Percentiles rank a stretch among this genome's conserved stretches.
Conservation (phyloP, 2,113 vertebrate genomes). For the Gopherus evgoodei region DNA sequence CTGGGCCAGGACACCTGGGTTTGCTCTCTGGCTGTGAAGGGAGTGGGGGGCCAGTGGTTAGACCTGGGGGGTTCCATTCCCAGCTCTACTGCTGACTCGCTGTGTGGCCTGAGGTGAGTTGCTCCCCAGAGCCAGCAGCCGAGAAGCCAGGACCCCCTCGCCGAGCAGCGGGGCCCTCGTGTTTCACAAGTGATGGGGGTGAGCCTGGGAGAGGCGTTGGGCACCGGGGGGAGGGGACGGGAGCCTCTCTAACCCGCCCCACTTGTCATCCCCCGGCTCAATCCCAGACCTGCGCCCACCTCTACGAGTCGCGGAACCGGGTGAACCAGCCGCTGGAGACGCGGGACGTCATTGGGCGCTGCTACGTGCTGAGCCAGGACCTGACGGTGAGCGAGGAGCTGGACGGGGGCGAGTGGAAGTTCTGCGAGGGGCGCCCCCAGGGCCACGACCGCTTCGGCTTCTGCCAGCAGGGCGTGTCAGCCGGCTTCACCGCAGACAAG, state of each 20-base stretch:
- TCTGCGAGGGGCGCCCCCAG: slow-evolving; percentile 92
- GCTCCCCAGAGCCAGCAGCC: background rate
- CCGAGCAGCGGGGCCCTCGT: background rate
- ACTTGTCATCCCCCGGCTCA: background rate
- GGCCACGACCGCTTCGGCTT: slow-evolving; percentile 95
- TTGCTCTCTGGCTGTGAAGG: background rate
- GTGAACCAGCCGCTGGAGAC: slow-evolving; percentile 90
- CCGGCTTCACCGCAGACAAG: slow-evolving; percentile 92
- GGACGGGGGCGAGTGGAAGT: slow-evolving; percentile 96
- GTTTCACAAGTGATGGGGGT: background rate
- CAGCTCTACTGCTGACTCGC: background rate
- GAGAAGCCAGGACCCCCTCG: no score
- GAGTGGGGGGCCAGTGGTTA: background rate
- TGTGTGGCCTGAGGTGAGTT: background rate
- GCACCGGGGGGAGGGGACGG: no score
- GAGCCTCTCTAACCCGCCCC: background rate
- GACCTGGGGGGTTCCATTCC: background rate
- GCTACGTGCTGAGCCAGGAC: slow-evolving; percentile 94
- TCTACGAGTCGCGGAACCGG: slow-evolving; percentile 90
- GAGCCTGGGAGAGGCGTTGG: background rate
- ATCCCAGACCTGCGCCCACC: slow-evolving; percentile 91
- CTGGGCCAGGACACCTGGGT: background rate
- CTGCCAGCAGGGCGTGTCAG: slow-evolving; percentile 95
- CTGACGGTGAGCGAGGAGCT: slow-evolving; percentile 86
- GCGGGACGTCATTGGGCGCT: slow-evolving; percentile 91